Evolutionary conservation across 2,797 vertebrate species (phyloP).

Genomic region (Anolis apletophallus): DNA sequence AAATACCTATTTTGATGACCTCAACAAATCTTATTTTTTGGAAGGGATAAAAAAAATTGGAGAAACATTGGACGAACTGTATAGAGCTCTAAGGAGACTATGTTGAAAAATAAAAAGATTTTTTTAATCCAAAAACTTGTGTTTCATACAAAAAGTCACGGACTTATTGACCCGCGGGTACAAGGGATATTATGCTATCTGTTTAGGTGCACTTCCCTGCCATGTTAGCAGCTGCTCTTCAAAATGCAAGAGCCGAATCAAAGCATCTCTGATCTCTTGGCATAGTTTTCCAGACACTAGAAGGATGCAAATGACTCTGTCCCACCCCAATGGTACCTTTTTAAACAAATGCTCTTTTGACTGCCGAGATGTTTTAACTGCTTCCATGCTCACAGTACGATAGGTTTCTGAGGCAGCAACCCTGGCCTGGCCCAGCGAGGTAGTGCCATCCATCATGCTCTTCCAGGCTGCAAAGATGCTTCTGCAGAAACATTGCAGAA

Average conservation of each 20-base stretch:
- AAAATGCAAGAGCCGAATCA: background rate
- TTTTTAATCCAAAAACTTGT: too few species aligned
- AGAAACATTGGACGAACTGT: too few species aligned
- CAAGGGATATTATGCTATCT: background rate
- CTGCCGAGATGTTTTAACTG: conserved; percentile 77
- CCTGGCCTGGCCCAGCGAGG: conserved; percentile 79
- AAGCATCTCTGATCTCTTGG: background rate
- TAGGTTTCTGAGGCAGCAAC: conserved; percentile 82
- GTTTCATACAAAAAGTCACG: too few species aligned
- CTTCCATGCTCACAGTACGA: conserved; percentile 76
- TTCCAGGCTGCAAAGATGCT: conserved; percentile 86
- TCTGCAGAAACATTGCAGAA: conserved; percentile 58
- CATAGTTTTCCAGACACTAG: background rate
- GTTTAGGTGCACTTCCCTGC: fast-evolving
- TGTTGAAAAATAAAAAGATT: too few species aligned
- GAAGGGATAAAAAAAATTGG: too few species aligned
- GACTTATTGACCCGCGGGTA: too few species aligned
- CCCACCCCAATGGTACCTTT: conserved; percentile 73
- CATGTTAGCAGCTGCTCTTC: background rate
- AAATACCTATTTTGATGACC: too few species aligned
- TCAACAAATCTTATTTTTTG: too few species aligned
- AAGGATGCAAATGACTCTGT: background rate
- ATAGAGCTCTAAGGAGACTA: too few species aligned
- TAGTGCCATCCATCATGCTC: conserved; percentile 83
- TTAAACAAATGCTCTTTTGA: conserved; percentile 85